Conservation (phyloP, 2,113 vertebrate species). For the Catagonus wagneri region DNA sequence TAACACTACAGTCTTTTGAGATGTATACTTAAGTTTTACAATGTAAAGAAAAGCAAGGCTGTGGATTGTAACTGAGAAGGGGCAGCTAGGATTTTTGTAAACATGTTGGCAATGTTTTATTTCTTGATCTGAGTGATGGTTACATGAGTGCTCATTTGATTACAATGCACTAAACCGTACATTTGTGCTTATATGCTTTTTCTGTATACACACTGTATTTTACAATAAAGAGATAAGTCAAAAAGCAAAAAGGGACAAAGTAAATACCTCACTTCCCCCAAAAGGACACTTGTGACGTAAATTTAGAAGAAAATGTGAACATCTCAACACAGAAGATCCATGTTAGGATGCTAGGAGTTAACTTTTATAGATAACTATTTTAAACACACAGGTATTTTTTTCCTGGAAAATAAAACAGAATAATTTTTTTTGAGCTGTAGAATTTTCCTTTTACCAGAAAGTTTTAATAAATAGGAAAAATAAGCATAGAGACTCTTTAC, state of each 20-base stretch:
- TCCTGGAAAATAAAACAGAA: neutral
- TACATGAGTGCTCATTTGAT: neutral
- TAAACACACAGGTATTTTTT: neutral
- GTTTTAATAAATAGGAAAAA: constrained; percentile 29
- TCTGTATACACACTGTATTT: neutral
- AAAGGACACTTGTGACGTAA: neutral
- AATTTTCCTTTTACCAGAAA: neutral
- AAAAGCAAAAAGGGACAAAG: neutral
- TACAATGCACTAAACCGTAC: neutral
- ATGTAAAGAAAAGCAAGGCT: neutral
- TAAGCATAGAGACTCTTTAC: neutral
- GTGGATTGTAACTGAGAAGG: neutral
- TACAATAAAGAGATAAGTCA: neutral
- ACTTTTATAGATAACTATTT: neutral
- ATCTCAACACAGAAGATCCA: neutral
- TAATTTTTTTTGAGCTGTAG: neutral
- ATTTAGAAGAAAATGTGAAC: neutral
- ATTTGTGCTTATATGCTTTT: neutral
- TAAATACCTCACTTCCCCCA: neutral
- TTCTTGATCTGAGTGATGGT: neutral
- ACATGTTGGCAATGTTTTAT: neutral
- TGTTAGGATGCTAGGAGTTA: neutral
- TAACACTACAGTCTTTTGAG: neutral
- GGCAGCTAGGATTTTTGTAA: neutral
- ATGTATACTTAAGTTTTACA: neutral